These are phyloP conservation scores for Bombus confusus DNA, from an alignment of 1,140 invertebrate genomes.

Conservation along the genomic window DNA sequence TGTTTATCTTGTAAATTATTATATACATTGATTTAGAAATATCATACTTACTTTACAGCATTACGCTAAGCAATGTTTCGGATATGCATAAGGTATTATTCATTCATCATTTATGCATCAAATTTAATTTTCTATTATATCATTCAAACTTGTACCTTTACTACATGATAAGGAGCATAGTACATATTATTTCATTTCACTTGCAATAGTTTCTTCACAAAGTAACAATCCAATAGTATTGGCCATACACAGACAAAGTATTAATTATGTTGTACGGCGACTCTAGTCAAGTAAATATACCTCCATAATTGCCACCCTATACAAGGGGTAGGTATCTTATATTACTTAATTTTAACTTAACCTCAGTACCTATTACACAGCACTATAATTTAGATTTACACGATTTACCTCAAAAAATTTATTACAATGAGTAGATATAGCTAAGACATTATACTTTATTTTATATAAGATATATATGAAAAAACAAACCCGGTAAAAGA, in stretches of 20 bases:
- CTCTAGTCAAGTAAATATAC: conserved; percentile 80
- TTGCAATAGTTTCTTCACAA: conserved; percentile 35
- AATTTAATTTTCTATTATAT: conserved; percentile 3
- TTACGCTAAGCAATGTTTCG: conserved; percentile 26
- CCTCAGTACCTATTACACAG: conserved; percentile 77
- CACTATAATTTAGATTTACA: conserved; percentile 73
- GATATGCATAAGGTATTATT: conserved; percentile 9
- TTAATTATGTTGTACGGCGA: conserved; percentile 77
- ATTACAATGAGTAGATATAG: conserved; percentile 49
- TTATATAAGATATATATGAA: conserved; percentile 56
- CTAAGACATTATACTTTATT: conserved; percentile 62
- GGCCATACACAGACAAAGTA: conserved; percentile 68
- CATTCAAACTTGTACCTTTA: conserved; percentile 14
- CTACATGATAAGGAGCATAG: conserved; percentile 27
- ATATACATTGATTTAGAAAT: conserved; percentile 10
- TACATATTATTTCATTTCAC: conserved; percentile 23
- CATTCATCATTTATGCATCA: background rate
- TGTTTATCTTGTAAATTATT: conserved; percentile 33
- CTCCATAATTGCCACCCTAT: conserved; percentile 70
- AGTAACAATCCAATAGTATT: conserved; percentile 47
- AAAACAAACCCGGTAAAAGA: conserved; percentile 49
- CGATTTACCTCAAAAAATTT: conserved; percentile 74
- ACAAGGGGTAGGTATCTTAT: conserved; percentile 52
- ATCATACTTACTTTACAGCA: conserved; percentile 3
- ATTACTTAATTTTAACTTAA: conserved; percentile 81